Evolutionary conservation across 2,888 invertebrate genomes (phyloP).

Genomic region (Apamea crenata): DNA sequence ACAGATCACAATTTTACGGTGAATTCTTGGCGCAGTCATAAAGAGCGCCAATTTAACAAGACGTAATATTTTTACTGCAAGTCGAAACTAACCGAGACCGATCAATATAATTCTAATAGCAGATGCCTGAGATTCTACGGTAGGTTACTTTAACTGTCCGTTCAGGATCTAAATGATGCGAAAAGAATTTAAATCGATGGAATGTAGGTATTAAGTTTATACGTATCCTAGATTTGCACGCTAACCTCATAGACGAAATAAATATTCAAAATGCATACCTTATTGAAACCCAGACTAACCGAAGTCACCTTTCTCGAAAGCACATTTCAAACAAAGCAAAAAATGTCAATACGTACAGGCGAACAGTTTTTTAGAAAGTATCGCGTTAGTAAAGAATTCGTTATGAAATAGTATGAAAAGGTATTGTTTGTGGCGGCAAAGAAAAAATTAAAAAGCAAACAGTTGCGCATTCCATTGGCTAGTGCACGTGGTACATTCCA

Average conservation of each 20-base stretch:
- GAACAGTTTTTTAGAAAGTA: conserved; percentile 83
- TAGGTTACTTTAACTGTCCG: conserved; percentile 53
- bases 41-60: conserved; percentile 63
- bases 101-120: conserved; percentile 66
- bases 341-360: conserved; percentile 75
- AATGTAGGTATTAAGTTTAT: conserved; percentile 49
- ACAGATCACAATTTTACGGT: conserved; percentile 64
- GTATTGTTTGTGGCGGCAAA: conserved; percentile 87
- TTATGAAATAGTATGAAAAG: conserved; percentile 88
- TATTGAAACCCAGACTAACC: conserved; percentile 61
- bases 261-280: conserved; percentile 55
- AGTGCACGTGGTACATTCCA: conserved; percentile 90
- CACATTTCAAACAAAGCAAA: conserved; percentile 74
- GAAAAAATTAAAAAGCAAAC: conserved; percentile 88
- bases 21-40: conserved; percentile 65
- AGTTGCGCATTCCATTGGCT: conserved; percentile 89
- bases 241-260: conserved; percentile 23
- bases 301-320: conserved; percentile 68
- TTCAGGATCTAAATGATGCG: conserved; percentile 47
- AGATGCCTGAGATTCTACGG: conserved; percentile 61
- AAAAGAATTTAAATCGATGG: conserved; percentile 57
- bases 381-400: conserved; percentile 83
- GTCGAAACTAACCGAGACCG: conserved; percentile 60
- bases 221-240: conserved; percentile 46
- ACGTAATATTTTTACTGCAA: conserved; percentile 66